Conservation (phyloP, 2,797 vertebrate genomes). For the Carduelis carduelis region DNA sequence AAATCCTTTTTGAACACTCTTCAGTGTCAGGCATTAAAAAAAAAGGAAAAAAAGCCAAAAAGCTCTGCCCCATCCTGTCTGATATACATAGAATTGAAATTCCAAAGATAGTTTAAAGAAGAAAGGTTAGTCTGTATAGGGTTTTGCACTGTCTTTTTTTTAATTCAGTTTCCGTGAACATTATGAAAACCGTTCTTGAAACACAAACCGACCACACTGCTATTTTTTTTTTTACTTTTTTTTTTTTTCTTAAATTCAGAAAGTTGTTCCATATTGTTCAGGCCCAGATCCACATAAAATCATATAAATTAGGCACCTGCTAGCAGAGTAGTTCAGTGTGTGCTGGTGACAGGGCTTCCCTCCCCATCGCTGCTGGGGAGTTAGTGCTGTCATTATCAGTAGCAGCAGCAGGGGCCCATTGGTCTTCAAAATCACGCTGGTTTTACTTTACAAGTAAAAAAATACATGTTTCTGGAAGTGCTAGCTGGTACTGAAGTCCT, state of each 20-base stretch:
- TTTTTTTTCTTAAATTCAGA: neutral
- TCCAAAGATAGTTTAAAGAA: neutral
- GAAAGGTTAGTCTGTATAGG: neutral
- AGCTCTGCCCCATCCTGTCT: neutral
- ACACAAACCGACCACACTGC: neutral
- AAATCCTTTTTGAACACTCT: neutral
- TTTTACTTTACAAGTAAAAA: neutral
- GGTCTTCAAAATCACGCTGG: neutral
- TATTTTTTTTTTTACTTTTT: neutral
- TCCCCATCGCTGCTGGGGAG: neutral
- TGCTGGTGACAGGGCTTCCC: neutral
- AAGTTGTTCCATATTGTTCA: neutral
- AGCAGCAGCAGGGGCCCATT: neutral
- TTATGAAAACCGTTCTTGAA: neutral
- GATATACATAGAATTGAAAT: neutral
- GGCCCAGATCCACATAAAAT: neutral
- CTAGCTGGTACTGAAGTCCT: neutral
- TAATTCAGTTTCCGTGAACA: neutral
- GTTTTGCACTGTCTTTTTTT: neutral
- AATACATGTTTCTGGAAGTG: neutral
- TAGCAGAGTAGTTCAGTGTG: neutral
- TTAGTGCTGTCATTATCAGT: neutral
- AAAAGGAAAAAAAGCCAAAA: too few relatives aligned
- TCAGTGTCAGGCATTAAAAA: neutral
- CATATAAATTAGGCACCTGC: conserved; percentile 11